phyloP scores from a whole-genome alignment of 2,888 invertebrate genomes.

The Xanthia icteritia region DNA sequence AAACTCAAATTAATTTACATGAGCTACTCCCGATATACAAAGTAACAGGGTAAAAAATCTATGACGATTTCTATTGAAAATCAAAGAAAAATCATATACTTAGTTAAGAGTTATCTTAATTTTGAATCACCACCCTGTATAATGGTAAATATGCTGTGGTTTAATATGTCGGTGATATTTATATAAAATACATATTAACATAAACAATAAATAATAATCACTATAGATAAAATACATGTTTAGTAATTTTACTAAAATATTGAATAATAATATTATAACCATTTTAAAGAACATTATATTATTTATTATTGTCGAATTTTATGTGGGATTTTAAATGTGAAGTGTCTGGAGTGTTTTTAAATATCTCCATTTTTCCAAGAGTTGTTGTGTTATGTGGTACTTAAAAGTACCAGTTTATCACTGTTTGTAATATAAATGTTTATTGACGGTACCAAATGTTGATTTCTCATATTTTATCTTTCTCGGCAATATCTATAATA shows the following conservation, averaged over 20 bases:
- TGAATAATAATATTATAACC: slow-evolving; percentile 34
- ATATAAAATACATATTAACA: slow-evolving; percentile 36
- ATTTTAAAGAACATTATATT: slow-evolving; percentile 26
- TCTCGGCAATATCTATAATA: slow-evolving; percentile 51
- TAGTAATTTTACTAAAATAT: slow-evolving; percentile 48
- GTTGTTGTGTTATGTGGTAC: slow-evolving; percentile 44
- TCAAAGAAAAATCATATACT: not conserved
- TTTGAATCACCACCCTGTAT: slow-evolving; percentile 26
- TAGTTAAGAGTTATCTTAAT: not conserved
- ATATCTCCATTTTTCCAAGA: slow-evolving; percentile 27
- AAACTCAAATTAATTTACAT: too few species aligned
- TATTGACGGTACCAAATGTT: slow-evolving; percentile 46
- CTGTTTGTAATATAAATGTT: slow-evolving; percentile 44
- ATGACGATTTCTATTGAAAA: not conserved
- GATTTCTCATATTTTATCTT: slow-evolving; percentile 38
- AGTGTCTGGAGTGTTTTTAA: slow-evolving; percentile 27
- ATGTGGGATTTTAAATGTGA: slow-evolving; percentile 46
- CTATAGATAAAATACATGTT: slow-evolving; percentile 41
- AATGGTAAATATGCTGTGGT: slow-evolving; percentile 16
- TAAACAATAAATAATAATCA: slow-evolving; percentile 45
- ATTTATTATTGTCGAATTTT: slow-evolving; percentile 54
- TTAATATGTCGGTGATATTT: slow-evolving; percentile 41
- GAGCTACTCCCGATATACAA: not conserved
- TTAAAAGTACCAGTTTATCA: slow-evolving; percentile 39
- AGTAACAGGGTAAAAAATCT: not conserved